Conservation (phyloP, 1,140 invertebrate genomes). For the Atopsyche davidsoni region DNA sequence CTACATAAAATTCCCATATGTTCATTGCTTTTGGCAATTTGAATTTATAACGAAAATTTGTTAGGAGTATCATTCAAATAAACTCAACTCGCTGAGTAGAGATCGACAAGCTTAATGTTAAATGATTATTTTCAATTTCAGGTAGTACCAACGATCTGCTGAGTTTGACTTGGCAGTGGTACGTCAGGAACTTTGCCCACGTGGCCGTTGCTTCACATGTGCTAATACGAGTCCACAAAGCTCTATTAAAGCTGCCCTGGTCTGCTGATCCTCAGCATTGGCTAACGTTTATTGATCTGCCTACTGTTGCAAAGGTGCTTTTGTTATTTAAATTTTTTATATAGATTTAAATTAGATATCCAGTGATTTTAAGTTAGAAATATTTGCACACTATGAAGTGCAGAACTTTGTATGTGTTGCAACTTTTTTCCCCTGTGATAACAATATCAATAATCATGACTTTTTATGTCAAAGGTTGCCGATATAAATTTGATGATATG, state of each 20-base stretch:
- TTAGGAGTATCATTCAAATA: background rate
- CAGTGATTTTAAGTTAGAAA: background rate
- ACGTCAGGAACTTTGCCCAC: conserved; percentile 16
- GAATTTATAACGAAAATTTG: background rate
- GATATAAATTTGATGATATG: conserved; percentile 15
- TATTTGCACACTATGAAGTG: too few relatives aligned
- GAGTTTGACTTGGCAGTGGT: conserved; percentile 27
- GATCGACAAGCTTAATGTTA: background rate
- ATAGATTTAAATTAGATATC: background rate
- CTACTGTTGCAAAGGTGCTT: conserved; percentile 17
- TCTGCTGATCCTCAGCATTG: conserved; percentile 13
- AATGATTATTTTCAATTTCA: conserved; percentile 2
- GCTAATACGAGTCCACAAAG: conserved; percentile 11
- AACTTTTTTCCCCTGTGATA: too few relatives aligned
- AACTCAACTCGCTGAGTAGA: background rate
- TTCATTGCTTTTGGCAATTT: background rate
- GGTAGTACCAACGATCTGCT: conserved; percentile 23
- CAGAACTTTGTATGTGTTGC: too few relatives aligned
- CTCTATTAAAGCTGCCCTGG: conserved; percentile 22
- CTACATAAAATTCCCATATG: background rate
- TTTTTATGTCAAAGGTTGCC: conserved; percentile 14
- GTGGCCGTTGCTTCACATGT: conserved; percentile 6
- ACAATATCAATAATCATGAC: too few relatives aligned
- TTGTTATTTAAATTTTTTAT: conserved; percentile 2
- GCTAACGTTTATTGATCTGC: conserved; percentile 22